Evolutionary conservation across 2,113 vertebrate genomes (phyloP).

Genomic region (Strigops habroptila): DNA sequence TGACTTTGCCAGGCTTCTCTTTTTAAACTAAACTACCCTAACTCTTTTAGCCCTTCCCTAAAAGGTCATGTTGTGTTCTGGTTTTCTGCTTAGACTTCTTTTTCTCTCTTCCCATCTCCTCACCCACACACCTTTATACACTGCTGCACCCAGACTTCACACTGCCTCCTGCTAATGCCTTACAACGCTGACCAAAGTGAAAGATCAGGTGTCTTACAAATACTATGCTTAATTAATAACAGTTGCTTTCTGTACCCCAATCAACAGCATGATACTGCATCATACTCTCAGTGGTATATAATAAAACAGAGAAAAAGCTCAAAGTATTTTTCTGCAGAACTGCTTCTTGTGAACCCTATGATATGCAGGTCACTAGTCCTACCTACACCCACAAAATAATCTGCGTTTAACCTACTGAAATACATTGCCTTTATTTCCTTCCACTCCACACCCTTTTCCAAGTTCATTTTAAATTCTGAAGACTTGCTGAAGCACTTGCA

Average conservation of each 20-base stretch:
- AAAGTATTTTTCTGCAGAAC: neutral
- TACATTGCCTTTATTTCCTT: neutral
- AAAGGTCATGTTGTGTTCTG: neutral
- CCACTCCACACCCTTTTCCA: neutral
- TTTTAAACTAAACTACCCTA: neutral
- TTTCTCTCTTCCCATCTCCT: neutral
- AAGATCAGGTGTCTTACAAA: neutral
- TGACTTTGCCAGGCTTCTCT: neutral
- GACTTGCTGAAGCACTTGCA: neutral
- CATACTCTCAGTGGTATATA: neutral
- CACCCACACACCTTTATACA: neutral
- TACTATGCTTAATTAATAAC: neutral
- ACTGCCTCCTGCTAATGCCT: neutral
- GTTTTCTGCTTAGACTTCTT: neutral
- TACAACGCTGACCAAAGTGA: neutral
- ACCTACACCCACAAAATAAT: neutral
- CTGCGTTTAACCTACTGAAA: neutral
- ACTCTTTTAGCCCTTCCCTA: neutral
- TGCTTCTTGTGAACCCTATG: neutral
- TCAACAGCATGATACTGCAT: neutral
- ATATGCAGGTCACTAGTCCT: neutral
- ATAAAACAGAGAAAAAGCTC: neutral
- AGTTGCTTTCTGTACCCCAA: neutral
- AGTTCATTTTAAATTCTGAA: slow-evolving; percentile 1
- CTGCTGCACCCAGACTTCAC: neutral